Evolutionary conservation across 1,140 invertebrate genomes (phyloP), one percentile per base, ranked within the genome.

Genomic region (Patella vulgata): DNA sequence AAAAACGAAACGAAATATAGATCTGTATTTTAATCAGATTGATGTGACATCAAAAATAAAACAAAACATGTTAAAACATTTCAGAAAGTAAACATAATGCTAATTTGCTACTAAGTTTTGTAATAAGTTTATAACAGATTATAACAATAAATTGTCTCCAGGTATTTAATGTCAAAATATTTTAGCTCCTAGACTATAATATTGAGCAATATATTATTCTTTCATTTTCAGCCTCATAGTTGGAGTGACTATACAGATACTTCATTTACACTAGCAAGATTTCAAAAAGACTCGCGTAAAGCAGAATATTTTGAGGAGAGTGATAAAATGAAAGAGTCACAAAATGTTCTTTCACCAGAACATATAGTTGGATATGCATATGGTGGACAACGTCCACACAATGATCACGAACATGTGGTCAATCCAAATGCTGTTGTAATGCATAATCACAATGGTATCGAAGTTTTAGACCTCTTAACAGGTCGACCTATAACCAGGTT

Each of bases 351-450:
- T 44, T 53, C 70, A 21, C 63, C 78, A 28, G 63, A 80, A 40
- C 77, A 81, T 62, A 61, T 81, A 11, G 54, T 66, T 39, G 77
- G 78, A 1, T 77, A 79, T 63, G 75, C 78, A 19, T 80, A 80
- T 66, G 80, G 80, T n/a, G 78, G 78, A 12, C 77, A 78, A 2
- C 63, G 77, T 39, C 80, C 80, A 19, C 80, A 80, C 59, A 78
- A 68, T 52, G 65, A 71, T 36, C 56, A 66, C 51, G 77, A 78
- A 63, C 77, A 78, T 52, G 61, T 77, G 5, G 25, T 56, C 17
- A 75, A 79, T 47, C 71, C 78, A 8, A 79, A 80, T 51, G 71
- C 70, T 21, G 62, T 81, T 17, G 66, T 79, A 11, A 77, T 77
- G 5, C 74, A 75, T 46, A 73, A 36, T 36, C 6, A 36, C 33